Base-by-base conservation (phyloP, 1,140 invertebrate genomes). In the Daktulosphaira vitifoliae region DNA sequence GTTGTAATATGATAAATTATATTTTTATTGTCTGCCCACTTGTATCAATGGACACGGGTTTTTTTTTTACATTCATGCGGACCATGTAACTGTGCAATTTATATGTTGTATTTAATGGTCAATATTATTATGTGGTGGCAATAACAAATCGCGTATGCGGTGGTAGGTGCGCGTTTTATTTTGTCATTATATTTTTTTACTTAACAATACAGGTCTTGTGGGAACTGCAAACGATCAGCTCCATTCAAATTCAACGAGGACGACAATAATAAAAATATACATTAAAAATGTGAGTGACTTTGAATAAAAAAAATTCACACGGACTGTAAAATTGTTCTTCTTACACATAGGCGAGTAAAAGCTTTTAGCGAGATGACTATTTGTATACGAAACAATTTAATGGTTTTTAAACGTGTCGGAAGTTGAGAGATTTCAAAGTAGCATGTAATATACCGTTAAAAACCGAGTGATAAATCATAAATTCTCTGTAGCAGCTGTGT, bases 1-100 rank as follows among this genome's bases (percentile, higher is more conserved):
- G 29, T 33, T 33, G 11, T 33, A 33, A 33, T 33, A 13, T 62
- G 56, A 62, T 62, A 62, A 62, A 62, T 62, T 62, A 48, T 22
- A 25, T 62, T 62, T 46, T 48, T 22, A 62, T 62, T 62, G 56
- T 62, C 23, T n/a, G 46, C 42, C 5, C 56, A 46, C 56, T 46
- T 23, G 54, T 46, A 15, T 25, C 54, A 29, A 44, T 42, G 44
- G 22, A 18, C 38, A 11, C 9, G 18, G 16, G 7, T 33, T 33
- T 33, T 33, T 33, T 33, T 33, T 33, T 33, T 33, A 33, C 29
- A 33, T 33, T 33, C 29, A 33, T 33, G 5, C 29, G 5, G 11
- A 6, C 5, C 5, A 11, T 33, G 5, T 11, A 11, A 18, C 5
- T 22, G 23, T 23, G 48, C 5, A 8, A 42, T 42, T 42, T 56